Conservation (phyloP, 2,888 invertebrate genomes). For the Ophion obscuratus region DNA sequence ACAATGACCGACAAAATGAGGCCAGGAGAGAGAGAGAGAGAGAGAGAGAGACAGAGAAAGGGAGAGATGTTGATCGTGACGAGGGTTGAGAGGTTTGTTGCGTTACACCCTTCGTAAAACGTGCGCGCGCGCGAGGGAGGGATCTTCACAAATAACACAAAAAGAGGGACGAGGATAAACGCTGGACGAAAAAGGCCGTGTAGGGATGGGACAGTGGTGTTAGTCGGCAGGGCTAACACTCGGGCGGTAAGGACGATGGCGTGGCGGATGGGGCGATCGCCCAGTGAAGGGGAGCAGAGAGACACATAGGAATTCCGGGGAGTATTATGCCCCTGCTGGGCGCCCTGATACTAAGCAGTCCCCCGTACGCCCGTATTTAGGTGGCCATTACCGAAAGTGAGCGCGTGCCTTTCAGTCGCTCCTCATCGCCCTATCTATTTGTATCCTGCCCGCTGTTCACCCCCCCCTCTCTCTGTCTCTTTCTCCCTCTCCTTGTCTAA, state of each 20-base stretch:
- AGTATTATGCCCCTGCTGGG: constrained; percentile 51
- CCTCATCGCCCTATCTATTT: constrained; percentile 17
- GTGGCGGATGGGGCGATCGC: not conserved
- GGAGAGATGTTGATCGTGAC: constrained; percentile 52
- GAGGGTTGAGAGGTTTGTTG: constrained; percentile 61
- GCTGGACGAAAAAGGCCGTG: not conserved
- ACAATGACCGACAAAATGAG: constrained; percentile 67
- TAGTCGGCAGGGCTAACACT: not conserved
- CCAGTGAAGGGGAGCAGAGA: not conserved
- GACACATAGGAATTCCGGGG: constrained; percentile 14
- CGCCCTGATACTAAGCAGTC: constrained; percentile 68
- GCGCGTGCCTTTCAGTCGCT: constrained; percentile 52
- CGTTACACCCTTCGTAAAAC: constrained; percentile 43
- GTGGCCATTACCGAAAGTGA: constrained; percentile 68
- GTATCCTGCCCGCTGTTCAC: not conserved
- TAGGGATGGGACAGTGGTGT: not conserved
- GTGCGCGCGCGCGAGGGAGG: constrained; percentile 9
- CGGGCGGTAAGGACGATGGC: not conserved
- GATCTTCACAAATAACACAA: constrained; percentile 28
- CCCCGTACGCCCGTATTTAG: constrained; percentile 67
- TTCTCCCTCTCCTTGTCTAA: not conserved
- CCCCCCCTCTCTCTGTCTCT: constrained; percentile 12
- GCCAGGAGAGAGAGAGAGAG: constrained; percentile 34
- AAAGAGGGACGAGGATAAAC: constrained; percentile 10
- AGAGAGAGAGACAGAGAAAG: constrained; percentile 24